phyloP scores from a whole-genome alignment of 2,113 vertebrate species.

The Mastomys coucha region DNA sequence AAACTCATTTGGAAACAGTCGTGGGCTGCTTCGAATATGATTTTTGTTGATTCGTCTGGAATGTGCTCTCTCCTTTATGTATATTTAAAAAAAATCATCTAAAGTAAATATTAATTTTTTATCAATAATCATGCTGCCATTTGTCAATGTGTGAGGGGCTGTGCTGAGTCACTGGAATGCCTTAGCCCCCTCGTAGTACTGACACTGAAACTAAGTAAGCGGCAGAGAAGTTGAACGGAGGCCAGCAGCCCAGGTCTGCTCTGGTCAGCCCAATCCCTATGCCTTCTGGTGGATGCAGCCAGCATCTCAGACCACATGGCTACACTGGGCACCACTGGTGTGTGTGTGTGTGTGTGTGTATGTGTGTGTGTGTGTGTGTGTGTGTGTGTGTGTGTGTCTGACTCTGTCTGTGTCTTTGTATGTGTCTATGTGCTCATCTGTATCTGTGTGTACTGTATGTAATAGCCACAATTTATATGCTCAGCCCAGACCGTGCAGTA shows the following conservation, averaged over 20 bases:
- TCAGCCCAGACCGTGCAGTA: background rate
- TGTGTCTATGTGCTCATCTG: background rate
- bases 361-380: background rate
- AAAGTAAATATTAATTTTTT: slow-evolving; percentile 33
- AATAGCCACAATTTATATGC: background rate
- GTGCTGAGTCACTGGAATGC: background rate
- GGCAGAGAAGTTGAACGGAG: background rate
- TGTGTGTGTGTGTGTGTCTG: background rate
- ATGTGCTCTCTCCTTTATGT: background rate
- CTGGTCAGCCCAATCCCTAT: background rate
- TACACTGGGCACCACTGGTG: too few relatives aligned
- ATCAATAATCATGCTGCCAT: background rate
- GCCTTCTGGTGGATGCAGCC: background rate
- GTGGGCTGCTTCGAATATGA: background rate
- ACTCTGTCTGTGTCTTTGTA: background rate
- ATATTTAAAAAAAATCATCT: background rate
- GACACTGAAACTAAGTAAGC: background rate
- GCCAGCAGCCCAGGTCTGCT: background rate
- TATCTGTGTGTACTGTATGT: background rate
- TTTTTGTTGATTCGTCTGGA: slow-evolving; percentile 20
- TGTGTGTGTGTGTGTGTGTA: too few relatives aligned
- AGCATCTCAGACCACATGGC: background rate
- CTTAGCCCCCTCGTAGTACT: background rate
- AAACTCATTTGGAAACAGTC: slow-evolving; percentile 29
- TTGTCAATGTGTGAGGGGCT: background rate